A percentile compares a stretch with the other conserved stretches of the same genome.
phyloP scores from a whole-genome alignment of 2,888 invertebrate genomes.

The Cacoxenus indagator region DNA sequence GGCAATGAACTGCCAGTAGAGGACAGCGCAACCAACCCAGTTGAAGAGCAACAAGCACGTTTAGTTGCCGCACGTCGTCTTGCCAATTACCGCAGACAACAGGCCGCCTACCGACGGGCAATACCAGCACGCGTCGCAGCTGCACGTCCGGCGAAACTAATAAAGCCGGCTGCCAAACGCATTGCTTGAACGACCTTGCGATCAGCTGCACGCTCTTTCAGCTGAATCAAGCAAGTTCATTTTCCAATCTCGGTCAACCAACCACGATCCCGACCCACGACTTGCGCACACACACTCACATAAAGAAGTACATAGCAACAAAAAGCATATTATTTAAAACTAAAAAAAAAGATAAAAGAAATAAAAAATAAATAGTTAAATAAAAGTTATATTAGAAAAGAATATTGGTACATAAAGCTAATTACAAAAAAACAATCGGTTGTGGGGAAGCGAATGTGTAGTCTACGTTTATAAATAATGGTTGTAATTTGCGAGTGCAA shows the following conservation, averaged over 20 bases:
- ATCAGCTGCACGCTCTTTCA: constrained; percentile 31
- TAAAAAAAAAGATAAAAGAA: neutral
- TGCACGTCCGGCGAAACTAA: constrained; percentile 51
- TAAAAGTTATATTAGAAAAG: neutral
- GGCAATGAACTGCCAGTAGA: constrained; percentile 52
- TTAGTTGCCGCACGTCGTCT: constrained; percentile 52
- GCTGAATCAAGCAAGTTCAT: constrained; percentile 34
- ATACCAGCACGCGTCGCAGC: constrained; percentile 29
- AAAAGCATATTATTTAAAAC: constrained; percentile 18
- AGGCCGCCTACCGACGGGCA: constrained; percentile 46
- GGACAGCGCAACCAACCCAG: constrained; percentile 38
- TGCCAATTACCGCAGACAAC: constrained; percentile 46
- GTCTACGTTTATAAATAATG: too few species aligned
- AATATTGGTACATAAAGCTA: neutral
- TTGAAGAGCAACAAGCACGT: constrained; percentile 52
- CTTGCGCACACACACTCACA: constrained; percentile 19
- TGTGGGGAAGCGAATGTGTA: neutral
- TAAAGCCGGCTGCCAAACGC: constrained; percentile 32
- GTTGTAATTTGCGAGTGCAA: too few species aligned
- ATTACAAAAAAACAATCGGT: neutral
- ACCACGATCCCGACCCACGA: neutral
- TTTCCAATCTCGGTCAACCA: constrained; percentile 26
- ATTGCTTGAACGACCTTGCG: constrained; percentile 24
- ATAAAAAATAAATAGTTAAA: constrained; percentile 33
- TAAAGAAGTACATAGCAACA: constrained; percentile 3